A percentile compares a stretch with the other conserved stretches of the same genome.
These are phyloP conservation scores for Melipona quadrifasciata DNA, from an alignment of 1,140 invertebrate species.

Conservation along the genomic window DNA sequence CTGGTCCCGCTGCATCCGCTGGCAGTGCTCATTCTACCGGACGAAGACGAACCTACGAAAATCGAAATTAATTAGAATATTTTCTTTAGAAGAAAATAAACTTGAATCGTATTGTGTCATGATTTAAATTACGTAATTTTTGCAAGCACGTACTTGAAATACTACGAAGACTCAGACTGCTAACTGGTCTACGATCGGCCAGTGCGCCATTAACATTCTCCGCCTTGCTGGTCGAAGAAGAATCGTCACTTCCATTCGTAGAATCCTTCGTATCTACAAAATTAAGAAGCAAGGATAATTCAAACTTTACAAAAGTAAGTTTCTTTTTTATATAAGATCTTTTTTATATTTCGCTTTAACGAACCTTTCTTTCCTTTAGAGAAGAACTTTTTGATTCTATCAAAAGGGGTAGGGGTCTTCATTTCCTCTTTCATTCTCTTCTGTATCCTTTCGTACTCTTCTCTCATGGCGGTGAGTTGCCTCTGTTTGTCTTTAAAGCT, in stretches of 20 bases:
- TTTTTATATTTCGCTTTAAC: neutral
- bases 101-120: neutral
- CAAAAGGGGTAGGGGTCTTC: slow-evolving; percentile 90
- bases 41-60: slow-evolving; percentile 86
- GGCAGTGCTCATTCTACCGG: slow-evolving; percentile 89
- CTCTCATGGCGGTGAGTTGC: slow-evolving; percentile 89
- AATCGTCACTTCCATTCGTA: slow-evolving; percentile 57
- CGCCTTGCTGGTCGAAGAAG: slow-evolving; percentile 63
- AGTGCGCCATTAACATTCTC: slow-evolving; percentile 70
- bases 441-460: slow-evolving; percentile 91
- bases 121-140: too few relatives aligned
- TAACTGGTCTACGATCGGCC: slow-evolving; percentile 84
- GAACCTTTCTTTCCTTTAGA: slow-evolving; percentile 84
- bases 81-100: neutral
- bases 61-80: neutral
- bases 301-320: neutral
- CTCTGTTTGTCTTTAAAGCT: slow-evolving; percentile 92
- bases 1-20: slow-evolving; percentile 89
- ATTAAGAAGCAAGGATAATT: neutral
- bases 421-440: slow-evolving; percentile 87
- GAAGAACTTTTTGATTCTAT: slow-evolving; percentile 90
- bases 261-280: slow-evolving; percentile 73
- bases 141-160: slow-evolving; percentile 83
- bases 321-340: neutral
- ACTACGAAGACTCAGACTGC: slow-evolving; percentile 88